Base-by-base conservation (phyloP, 1,140 invertebrate genomes). In the Aphaenogaster ashmeadi region DNA sequence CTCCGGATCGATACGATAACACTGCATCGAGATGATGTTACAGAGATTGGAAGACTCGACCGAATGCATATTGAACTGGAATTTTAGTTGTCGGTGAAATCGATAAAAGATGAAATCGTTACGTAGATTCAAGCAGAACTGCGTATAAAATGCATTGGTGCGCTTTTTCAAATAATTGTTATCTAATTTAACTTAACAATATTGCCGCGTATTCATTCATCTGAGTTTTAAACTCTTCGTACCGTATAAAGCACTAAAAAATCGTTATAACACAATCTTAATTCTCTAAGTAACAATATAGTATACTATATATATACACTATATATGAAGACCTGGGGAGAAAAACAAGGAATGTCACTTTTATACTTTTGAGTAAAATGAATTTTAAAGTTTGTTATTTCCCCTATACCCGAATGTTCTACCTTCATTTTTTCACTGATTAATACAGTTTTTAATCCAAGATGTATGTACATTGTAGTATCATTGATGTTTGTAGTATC, bases 31-130 rank as follows among this genome's bases (percentile, higher is more conserved):
- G 79, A 71, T 81, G 64, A 71, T 81, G 52, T 71, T 71, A 44
- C 38, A 71, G 79, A 81, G 50, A 81, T 71, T 81, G 79, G 66
- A 81, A 71, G 79, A 81, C 21, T 50, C 75, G 75, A 47, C n/a
- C 38, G 50, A 71, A 81, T 81, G 38, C 66, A 81, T 81, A 81
- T 71, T 71, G 52, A 71, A 3, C 50, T 69, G 79, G 21, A 47
- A 56, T 81, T 81, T 71, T 56, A 56, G 38, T 69, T 54, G 41
- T n/a, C 47, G 21, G 3, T 44, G 5, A 41, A 36, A 33, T 52
- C 77, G 18, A 38, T 38, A 6, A 21, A 47, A 64, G 15, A 50
- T 47, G 18, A 36, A 79, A 79, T 79, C 36, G 27, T 50, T 58
- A 47, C 27, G 11, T 8, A 41, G 18, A 50, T 27, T 77, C 13